Evolutionary conservation across 2,797 vertebrate species (phyloP).

Genomic region (Ceryle rudis): DNA sequence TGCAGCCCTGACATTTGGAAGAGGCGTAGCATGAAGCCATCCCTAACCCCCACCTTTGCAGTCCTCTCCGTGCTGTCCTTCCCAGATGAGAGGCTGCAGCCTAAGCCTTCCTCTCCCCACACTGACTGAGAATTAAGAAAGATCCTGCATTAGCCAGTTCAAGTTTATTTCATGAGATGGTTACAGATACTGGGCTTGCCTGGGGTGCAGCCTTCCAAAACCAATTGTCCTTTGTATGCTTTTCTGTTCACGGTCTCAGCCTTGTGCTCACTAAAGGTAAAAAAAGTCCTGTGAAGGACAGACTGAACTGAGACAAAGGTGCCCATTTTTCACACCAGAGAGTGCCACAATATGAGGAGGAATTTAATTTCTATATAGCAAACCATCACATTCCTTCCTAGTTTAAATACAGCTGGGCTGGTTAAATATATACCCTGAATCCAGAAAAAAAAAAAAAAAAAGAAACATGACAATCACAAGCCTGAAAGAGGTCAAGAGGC

Average conservation of each 20-base stretch:
- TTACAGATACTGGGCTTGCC: not conserved
- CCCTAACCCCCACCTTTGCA: not conserved
- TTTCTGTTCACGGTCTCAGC: not conserved
- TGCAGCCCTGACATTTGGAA: not conserved
- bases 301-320: not conserved
- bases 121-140: not conserved
- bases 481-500: conserved; percentile 53
- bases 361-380: not conserved
- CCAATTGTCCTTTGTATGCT: not conserved
- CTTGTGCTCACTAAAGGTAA: not conserved
- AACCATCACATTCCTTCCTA: not conserved
- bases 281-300: not conserved
- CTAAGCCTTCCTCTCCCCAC: not conserved
- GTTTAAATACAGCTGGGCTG: not conserved
- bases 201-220: not conserved
- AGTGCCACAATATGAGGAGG: not conserved
- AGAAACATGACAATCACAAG: not conserved
- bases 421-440: not conserved
- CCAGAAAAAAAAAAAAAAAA: not conserved
- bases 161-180: not conserved
- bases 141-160: not conserved
- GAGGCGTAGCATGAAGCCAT: not conserved
- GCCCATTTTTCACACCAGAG: not conserved
- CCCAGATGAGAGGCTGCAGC: not conserved
- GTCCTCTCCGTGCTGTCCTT: not conserved